A percentile compares a stretch with the other conserved stretches of the same genome.
These are phyloP conservation scores for Natator depressus DNA, from an alignment of 2,113 vertebrate genomes.

Conservation along the genomic window DNA sequence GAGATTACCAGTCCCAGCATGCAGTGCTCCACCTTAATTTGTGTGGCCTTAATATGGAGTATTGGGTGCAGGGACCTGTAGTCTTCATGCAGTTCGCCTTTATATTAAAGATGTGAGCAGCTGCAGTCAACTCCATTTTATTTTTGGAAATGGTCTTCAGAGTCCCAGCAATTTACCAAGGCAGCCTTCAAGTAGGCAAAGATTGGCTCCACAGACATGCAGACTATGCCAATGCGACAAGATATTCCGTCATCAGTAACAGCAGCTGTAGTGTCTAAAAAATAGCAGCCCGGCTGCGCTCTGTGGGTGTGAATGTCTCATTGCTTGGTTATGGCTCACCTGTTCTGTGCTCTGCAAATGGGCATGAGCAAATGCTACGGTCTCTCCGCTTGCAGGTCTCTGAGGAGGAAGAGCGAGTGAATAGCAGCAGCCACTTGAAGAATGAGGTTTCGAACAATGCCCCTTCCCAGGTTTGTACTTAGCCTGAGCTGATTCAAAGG, in stretches of 20 bases:
- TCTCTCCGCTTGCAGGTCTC: neutral
- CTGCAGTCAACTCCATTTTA: neutral
- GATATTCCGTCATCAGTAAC: neutral
- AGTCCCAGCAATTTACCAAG: neutral
- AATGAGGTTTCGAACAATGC: neutral
- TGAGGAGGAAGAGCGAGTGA: neutral
- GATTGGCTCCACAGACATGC: rapidly evolving
- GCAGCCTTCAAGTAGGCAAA: neutral
- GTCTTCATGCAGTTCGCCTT: neutral
- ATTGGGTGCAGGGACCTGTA: neutral
- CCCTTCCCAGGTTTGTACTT: neutral
- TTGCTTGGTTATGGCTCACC: neutral
- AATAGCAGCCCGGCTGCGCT: neutral
- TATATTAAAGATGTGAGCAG: neutral
- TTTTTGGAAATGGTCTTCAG: neutral
- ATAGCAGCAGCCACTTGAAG: neutral
- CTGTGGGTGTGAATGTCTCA: neutral
- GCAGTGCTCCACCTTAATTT: neutral
- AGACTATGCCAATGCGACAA: neutral
- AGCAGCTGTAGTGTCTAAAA: neutral
- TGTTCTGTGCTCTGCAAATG: rapidly evolving
- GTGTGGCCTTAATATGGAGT: neutral
- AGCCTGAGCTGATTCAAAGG: too few relatives aligned
- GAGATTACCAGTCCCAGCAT: rapidly evolving
- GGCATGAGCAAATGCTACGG: neutral